These are phyloP conservation scores for Columba guinea DNA, from an alignment of 2,797 vertebrate species.

Conservation along the genomic window DNA sequence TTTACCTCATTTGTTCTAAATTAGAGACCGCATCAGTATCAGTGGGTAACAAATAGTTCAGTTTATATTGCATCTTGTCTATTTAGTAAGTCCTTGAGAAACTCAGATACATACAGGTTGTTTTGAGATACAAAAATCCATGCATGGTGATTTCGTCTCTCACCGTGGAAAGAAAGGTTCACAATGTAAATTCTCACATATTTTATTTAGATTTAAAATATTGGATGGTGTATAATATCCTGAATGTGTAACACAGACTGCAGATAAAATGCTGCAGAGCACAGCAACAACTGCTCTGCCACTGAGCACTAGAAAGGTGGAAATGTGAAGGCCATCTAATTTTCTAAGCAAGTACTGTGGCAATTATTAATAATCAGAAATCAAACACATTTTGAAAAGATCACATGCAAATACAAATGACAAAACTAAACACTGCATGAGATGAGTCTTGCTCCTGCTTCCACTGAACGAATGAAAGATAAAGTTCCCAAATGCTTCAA, in stretches of 20 bases:
- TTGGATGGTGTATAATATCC: neutral
- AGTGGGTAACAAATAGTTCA: constrained; percentile 41
- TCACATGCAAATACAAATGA: neutral
- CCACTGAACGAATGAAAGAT: neutral
- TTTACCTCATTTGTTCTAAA: constrained; percentile 54
- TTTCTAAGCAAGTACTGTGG: neutral
- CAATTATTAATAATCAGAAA: neutral
- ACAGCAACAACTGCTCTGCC: constrained; percentile 7
- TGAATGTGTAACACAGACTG: neutral
- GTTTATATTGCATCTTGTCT: constrained; percentile 10
- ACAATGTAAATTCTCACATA: constrained; percentile 3
- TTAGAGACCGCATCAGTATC: constrained; percentile 37
- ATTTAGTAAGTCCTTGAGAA: constrained; percentile 56
- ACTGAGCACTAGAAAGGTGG: neutral
- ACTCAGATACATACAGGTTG: neutral
- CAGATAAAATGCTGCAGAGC: neutral
- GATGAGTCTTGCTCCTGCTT: neutral
- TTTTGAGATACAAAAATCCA: neutral
- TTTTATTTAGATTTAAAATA: neutral
- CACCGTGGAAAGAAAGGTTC: neutral
- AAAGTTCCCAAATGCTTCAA: neutral
- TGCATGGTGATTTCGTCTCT: neutral
- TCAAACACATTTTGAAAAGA: neutral
- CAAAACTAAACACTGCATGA: neutral
- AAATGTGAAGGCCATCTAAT: neutral